Conservation (phyloP, 2,797 vertebrate genomes). For the Notolabrus celidotus region DNA sequence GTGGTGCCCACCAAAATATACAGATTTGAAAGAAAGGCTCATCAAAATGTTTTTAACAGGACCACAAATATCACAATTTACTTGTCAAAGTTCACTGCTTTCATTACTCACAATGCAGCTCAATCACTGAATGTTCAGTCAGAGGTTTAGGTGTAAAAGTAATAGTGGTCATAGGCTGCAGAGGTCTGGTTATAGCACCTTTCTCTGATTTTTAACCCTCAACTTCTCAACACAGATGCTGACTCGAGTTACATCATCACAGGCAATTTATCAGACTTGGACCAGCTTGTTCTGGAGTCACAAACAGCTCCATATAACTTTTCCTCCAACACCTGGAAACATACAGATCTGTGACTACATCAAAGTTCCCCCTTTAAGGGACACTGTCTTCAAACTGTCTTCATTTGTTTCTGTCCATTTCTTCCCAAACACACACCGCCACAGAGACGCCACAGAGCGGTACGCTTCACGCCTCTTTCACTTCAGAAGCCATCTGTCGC, state of each 20-base stretch:
- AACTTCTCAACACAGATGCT: no score
- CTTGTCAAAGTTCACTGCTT: background rate
- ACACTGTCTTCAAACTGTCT: no score
- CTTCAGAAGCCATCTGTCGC: conserved; percentile 55
- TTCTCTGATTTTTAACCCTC: no score
- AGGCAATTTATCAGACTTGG: background rate
- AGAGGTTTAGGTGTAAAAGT: background rate
- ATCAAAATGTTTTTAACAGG: no score
- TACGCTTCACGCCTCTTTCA: conserved; percentile 13
- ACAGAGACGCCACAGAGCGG: conserved; percentile 32
- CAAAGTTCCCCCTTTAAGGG: no score
- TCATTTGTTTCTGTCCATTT: conserved; percentile 19
- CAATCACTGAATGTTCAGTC: background rate
- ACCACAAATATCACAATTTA: background rate
- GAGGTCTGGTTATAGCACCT: no score
- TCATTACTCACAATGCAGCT: background rate
- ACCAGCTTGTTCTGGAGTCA: background rate
- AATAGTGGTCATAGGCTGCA: no score
- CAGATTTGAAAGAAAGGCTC: no score
- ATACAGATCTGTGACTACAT: no score
- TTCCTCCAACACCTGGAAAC: no score
- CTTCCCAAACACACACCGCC: conserved; percentile 36
- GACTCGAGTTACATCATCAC: conserved; percentile 3
- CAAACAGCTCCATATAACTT: background rate
- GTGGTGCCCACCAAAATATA: no score